phyloP scores from a whole-genome alignment of 35 echinoderm and acorn worm genomes.

The Ophiothrix spiculata region DNA sequence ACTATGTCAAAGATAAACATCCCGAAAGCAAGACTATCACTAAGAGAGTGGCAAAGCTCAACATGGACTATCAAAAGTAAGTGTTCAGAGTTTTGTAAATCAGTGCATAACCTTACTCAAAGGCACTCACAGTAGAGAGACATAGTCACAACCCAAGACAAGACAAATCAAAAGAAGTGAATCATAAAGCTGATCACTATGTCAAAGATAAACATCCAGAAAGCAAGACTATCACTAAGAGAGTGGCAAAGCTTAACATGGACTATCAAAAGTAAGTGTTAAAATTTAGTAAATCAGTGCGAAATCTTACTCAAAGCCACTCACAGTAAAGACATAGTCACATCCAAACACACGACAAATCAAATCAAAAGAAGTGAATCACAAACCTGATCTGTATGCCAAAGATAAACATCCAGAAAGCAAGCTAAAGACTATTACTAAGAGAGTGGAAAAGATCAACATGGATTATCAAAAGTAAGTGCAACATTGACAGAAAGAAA shows the following conservation, averaged over 20 bases:
- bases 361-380: too few relatives aligned
- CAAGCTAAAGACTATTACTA: slow-evolving; percentile 53
- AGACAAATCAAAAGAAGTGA: too few relatives aligned
- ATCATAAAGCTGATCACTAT: slow-evolving; percentile 62
- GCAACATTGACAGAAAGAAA: too few relatives aligned
- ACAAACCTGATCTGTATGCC: slow-evolving; percentile 55
- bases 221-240: slow-evolving; percentile 58
- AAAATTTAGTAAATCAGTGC: too few relatives aligned
- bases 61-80: slow-evolving; percentile 62
- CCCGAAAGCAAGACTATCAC: slow-evolving; percentile 58
- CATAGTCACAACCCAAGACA: too few relatives aligned
- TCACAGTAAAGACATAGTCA: too few relatives aligned
- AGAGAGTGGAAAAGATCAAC: slow-evolving; percentile 65
- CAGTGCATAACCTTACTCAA: too few relatives aligned
- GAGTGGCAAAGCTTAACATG: slow-evolving; percentile 60
- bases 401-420: slow-evolving; percentile 54
- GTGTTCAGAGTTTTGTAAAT: neutral
- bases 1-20: slow-evolving; percentile 48
- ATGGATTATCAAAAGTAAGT: slow-evolving; percentile 61
- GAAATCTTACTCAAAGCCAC: too few relatives aligned
- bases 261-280: slow-evolving; percentile 55
- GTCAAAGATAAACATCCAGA: slow-evolving; percentile 55
- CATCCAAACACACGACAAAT: too few relatives aligned
- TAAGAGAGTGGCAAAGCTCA: slow-evolving; percentile 64
- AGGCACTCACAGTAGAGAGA: too few relatives aligned